These are phyloP conservation scores for Limnephilus marmoratus DNA, from an alignment of 2,888 invertebrate genomes.

Conservation along the genomic window DNA sequence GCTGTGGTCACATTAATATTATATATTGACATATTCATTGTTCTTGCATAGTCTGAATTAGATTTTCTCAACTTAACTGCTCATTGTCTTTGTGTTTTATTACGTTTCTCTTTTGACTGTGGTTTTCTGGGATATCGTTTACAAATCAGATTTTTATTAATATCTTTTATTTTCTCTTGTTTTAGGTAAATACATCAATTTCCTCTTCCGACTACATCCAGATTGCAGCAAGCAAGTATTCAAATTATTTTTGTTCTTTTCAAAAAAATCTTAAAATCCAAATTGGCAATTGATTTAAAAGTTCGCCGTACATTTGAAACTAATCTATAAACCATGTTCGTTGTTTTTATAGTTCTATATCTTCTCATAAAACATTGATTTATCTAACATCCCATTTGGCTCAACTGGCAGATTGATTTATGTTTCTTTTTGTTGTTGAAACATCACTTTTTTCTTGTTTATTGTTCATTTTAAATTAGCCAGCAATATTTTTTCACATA, in stretches of 20 bases:
- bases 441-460: background rate
- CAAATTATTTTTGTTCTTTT: background rate
- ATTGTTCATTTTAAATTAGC: background rate
- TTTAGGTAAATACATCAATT: slow-evolving; percentile 13
- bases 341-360: background rate
- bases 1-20: slow-evolving; percentile 25
- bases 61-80: slow-evolving; percentile 10
- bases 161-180: slow-evolving; percentile 8
- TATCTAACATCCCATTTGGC: background rate
- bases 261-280: background rate
- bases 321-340: background rate
- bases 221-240: background rate
- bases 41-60: background rate
- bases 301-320: background rate
- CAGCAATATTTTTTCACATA: background rate
- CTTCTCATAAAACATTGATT: background rate
- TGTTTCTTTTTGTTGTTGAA: background rate
- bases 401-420: background rate
- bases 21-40: slow-evolving; percentile 35
- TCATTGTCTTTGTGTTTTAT: slow-evolving; percentile 13
- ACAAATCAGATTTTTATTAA: background rate
- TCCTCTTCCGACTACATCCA: background rate
- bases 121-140: background rate
- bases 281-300: background rate
- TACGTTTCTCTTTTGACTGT: background rate